phyloP scores from a whole-genome alignment of 2,113 vertebrate genomes.

The Grammomys surdaster region DNA sequence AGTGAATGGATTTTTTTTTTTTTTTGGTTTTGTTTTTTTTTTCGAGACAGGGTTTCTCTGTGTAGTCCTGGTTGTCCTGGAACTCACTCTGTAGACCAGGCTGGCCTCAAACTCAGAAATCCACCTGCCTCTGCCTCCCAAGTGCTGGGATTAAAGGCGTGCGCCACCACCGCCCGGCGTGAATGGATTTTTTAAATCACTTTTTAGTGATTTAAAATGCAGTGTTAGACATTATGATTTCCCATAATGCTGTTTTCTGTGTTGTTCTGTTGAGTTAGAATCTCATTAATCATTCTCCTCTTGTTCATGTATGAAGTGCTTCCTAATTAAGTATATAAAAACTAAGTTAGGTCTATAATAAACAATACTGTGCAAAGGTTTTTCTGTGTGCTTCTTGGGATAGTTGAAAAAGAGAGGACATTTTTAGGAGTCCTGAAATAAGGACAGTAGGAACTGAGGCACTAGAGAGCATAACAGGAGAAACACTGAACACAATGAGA shows the following conservation, averaged over 20 bases:
- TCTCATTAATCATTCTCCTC: not conserved
- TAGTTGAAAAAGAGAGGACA: not conserved
- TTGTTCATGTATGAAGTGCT: conserved; percentile 20
- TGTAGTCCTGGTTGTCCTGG: too few relatives aligned
- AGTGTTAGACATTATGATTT: not conserved
- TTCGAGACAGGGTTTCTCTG: too few relatives aligned
- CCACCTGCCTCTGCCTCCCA: too few relatives aligned
- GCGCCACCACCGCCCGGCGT: too few relatives aligned
- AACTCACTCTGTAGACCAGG: too few relatives aligned
- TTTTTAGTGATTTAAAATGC: not conserved
- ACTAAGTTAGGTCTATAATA: not conserved
- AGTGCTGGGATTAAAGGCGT: too few relatives aligned
- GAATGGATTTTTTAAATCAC: not conserved
- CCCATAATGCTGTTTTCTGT: not conserved
- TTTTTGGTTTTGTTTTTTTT: not conserved
- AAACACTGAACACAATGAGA: not conserved
- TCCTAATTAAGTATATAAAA: not conserved
- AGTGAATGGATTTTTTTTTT: not conserved
- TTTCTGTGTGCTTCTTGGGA: not conserved
- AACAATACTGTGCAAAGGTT: not conserved
- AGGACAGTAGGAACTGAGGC: not conserved
- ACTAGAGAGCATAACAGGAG: not conserved
- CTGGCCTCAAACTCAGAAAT: too few relatives aligned
- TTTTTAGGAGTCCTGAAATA: not conserved
- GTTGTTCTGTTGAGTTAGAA: conserved; percentile 7